Conservation (phyloP, 92 coral and sea anemone species). For the Micromussa lordhowensis region DNA sequence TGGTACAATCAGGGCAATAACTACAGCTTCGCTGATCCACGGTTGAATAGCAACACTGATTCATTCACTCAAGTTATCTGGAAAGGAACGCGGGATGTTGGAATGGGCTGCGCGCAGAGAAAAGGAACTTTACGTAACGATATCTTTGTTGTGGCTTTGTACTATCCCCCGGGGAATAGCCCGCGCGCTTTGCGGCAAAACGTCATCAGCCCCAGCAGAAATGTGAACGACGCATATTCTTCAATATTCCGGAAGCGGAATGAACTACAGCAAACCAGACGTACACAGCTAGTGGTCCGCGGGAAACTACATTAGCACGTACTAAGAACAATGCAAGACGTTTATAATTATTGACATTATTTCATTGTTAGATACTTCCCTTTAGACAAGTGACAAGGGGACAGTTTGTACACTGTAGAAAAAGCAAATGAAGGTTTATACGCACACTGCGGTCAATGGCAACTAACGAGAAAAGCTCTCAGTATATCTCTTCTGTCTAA, state of each 20-base stretch:
- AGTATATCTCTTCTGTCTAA: too few species aligned
- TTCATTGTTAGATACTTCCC: background rate
- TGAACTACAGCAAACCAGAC: constrained; percentile 32
- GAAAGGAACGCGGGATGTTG: constrained; percentile 89
- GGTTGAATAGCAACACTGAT: constrained; percentile 90
- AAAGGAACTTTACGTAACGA: constrained; percentile 93
- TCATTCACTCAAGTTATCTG: constrained; percentile 96
- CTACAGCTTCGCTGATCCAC: constrained; percentile 92
- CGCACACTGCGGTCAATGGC: too few species aligned
- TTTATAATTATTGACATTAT: background rate
- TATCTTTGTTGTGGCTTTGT: constrained; percentile 89
- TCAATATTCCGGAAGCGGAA: constrained; percentile 75
- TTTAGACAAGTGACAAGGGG: background rate
- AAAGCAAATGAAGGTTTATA: too few species aligned
- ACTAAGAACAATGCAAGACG: background rate
- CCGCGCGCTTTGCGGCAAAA: constrained; percentile 82
- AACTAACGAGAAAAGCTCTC: background rate
- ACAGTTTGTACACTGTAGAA: background rate
- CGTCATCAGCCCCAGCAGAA: constrained; percentile 79
- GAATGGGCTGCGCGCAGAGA: constrained; percentile 98
- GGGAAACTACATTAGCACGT: background rate
- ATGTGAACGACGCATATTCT: constrained; percentile 85
- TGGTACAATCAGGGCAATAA: constrained; percentile 92
- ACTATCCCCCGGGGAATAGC: constrained; percentile 92
- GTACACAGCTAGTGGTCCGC: background rate